Conservation (phyloP, 2,888 invertebrate species). For the Cynaeus angustus region DNA sequence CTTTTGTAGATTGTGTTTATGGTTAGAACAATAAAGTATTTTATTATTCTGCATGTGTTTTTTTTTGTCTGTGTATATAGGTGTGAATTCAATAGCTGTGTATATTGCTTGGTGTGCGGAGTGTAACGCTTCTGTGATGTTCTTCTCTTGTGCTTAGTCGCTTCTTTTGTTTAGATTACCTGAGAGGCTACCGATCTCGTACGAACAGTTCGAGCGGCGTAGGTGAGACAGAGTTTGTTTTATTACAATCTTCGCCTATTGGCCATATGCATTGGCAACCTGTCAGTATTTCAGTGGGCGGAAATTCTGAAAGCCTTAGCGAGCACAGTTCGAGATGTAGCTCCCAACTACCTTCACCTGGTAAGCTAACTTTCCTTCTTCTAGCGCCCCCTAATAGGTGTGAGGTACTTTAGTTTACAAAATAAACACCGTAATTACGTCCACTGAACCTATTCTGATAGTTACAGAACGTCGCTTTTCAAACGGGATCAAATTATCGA, state of each 20-base stretch:
- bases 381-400: not conserved
- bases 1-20: constrained; percentile 27
- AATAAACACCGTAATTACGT: not conserved
- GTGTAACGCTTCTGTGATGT: constrained; percentile 28
- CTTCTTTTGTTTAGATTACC: constrained; percentile 58
- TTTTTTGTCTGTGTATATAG: constrained; percentile 38
- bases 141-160: constrained; percentile 49
- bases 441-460: constrained; percentile 39
- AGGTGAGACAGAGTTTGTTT: constrained; percentile 74
- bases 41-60: constrained; percentile 41
- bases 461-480: constrained; percentile 63
- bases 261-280: constrained; percentile 73
- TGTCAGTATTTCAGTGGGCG: constrained; percentile 68
- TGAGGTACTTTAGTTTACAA: not conserved
- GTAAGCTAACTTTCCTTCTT: constrained; percentile 45
- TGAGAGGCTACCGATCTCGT: constrained; percentile 63
- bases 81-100: constrained; percentile 63
- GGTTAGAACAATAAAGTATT: constrained; percentile 35
- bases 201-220: constrained; percentile 68
- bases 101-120: constrained; percentile 37
- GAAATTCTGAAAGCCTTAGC: constrained; percentile 70
- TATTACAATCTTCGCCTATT: constrained; percentile 74
- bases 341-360: constrained; percentile 66
- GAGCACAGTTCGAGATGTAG: constrained; percentile 70
- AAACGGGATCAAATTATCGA: constrained; percentile 59